A percentile compares a stretch with the other conserved stretches of the same genome.
Conservation (phyloP, 1,140 invertebrate genomes). For the Bombus cullumanus region DNA sequence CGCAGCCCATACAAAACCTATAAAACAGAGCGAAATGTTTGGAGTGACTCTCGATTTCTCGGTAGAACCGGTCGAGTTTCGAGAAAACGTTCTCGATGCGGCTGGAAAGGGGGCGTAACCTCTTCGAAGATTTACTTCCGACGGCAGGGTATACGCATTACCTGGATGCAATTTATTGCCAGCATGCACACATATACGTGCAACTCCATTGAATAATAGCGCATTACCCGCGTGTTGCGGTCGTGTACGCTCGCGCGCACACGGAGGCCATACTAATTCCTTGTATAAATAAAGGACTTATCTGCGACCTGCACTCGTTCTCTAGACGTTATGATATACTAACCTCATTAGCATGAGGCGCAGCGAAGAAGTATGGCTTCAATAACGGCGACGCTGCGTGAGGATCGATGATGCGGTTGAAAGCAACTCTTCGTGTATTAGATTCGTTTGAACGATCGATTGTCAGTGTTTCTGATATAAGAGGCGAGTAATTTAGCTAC, state of each 20-base stretch:
- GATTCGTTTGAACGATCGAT: conserved; percentile 15
- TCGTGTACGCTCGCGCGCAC: background rate
- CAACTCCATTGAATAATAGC: conserved; percentile 45
- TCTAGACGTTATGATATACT: conserved; percentile 56
- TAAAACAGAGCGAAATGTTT: background rate
- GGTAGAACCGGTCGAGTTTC: background rate
- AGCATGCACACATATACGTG: background rate
- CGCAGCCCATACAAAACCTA: background rate
- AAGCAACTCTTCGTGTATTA: background rate
- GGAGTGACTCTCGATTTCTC: background rate
- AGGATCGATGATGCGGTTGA: conserved; percentile 22
- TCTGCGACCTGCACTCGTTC: conserved; percentile 53
- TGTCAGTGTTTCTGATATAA: background rate
- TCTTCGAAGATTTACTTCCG: conserved; percentile 44
- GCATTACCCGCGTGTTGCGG: background rate
- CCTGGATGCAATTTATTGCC: conserved; percentile 16
- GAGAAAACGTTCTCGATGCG: conserved; percentile 21
- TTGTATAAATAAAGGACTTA: conserved; percentile 61
- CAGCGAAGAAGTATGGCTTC: conserved; percentile 42
- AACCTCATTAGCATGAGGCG: conserved; percentile 57
- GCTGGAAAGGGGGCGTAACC: conserved; percentile 23
- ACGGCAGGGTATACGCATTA: conserved; percentile 40
- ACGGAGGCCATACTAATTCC: conserved; percentile 51
- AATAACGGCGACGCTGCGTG: background rate
- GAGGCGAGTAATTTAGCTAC: background rate